Evolutionary conservation across 2,113 vertebrate genomes (phyloP), one percentile per base, ranked within the genome.

Genomic region (Polyodon spathula): DNA sequence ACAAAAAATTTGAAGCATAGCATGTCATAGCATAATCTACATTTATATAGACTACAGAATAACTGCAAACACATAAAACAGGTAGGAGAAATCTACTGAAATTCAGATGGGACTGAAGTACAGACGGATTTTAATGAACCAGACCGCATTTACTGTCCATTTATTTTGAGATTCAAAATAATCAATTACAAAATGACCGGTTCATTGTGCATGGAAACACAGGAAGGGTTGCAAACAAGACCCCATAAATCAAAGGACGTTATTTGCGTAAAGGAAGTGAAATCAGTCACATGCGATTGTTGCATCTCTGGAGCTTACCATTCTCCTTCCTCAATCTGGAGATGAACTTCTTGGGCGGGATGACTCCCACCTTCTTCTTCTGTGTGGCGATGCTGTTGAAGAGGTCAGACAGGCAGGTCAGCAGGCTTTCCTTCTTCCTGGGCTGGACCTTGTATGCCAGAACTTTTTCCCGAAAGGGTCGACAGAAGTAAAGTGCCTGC

Each of bases 341-440:
- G 78, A 95, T 93, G 65, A 95, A 93, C 68, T 94, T 93, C 84
- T 93, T 95, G 54, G 93, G 93, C 12, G 93, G 93, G 76, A 95
- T 95, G 78, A 94, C 91, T 2, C 93, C 93, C 58, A 95, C 93
- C 72, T 95, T 95, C 83, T 93, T 95, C 84, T 95, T 95, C 79
- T 95, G 93, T 0, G 93, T 93, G 63, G 93, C 90, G 41, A 95
- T 95, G 79, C 91, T 93, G 84, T 92, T 94, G 80, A 95, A 95
- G 65, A 95, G 86, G 77, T 95, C 93, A 4, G 93, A 84, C 73
- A 95, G 81, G 71, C 93, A 94, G 53, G 91, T 93, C 69, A 94
- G 88, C 63, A 95, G 84, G 50, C 85, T 93, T 79, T 95, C 92
- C 76, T 93, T 94, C 56, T 90, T 86, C 16, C 90, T 86, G 4